Evolutionary conservation across 92 coral and sea anemone species (phyloP).

Genomic region (Heliopora coerulea): DNA sequence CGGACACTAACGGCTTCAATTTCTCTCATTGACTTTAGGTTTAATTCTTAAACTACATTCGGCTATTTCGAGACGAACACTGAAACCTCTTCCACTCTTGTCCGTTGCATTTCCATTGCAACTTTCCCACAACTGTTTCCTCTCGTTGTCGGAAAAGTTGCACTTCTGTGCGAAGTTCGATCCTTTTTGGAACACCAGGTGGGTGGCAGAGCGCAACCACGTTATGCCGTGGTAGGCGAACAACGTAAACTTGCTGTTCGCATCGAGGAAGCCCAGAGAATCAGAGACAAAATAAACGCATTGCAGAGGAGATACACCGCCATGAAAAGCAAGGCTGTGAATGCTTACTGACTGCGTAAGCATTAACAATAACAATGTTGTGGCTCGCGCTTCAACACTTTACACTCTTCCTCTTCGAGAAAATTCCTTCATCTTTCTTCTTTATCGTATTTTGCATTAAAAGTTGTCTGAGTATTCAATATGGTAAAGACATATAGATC

Average conservation of each 20-base stretch:
- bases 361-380: slow-evolving; percentile 53
- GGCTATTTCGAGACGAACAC: slow-evolving; percentile 5
- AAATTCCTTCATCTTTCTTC: too few relatives aligned
- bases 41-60: background rate
- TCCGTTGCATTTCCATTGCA: slow-evolving; percentile 29
- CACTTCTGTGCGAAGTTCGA: background rate
- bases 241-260: slow-evolving; percentile 50
- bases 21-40: background rate
- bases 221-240: slow-evolving; percentile 27
- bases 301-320: slow-evolving; percentile 66
- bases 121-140: background rate
- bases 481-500: too few relatives aligned
- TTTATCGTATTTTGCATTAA: too few relatives aligned
- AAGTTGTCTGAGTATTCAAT: too few relatives aligned
- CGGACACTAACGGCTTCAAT: too few relatives aligned
- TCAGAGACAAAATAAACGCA: slow-evolving; percentile 51
- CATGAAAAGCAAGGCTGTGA: slow-evolving; percentile 64
- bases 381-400: slow-evolving; percentile 60
- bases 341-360: slow-evolving; percentile 66
- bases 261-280: slow-evolving; percentile 51
- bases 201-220: background rate
- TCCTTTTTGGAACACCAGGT: slow-evolving; percentile 8
- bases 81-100: background rate
- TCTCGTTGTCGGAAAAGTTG: slow-evolving; percentile 9
- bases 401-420: too few relatives aligned